These are phyloP conservation scores for Brienomyrus longianalis DNA, from an alignment of 2,113 vertebrate species.

Conservation along the genomic window DNA sequence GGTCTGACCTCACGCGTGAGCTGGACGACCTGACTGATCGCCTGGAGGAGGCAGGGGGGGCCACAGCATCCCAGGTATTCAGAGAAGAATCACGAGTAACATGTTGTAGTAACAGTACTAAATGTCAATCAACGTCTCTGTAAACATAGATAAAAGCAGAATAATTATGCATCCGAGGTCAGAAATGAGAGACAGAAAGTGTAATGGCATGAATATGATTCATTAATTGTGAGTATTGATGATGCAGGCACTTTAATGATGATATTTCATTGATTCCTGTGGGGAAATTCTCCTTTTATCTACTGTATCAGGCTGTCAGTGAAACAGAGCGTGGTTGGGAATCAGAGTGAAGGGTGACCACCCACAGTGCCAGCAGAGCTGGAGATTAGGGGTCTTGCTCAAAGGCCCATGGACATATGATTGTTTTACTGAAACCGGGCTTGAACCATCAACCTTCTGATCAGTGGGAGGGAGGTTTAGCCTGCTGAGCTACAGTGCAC, in stretches of 20 bases:
- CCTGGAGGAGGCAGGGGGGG: conserved; percentile 66
- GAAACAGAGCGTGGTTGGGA: not conserved
- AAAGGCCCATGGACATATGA: not conserved
- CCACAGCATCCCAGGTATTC: conserved; percentile 62
- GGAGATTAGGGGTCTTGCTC: not conserved
- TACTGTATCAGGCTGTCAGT: not conserved
- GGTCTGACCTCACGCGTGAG: conserved; percentile 61
- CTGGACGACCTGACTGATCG: conserved; percentile 66
- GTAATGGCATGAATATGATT: not conserved
- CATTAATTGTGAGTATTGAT: not conserved
- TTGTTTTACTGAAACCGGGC: not conserved
- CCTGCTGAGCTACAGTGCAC: not conserved
- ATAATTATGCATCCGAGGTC: not conserved
- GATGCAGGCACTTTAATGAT: not conserved
- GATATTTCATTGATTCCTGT: not conserved
- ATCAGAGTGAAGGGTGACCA: not conserved
- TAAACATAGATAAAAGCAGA: not conserved
- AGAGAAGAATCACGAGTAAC: not conserved
- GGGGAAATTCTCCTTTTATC: not conserved
- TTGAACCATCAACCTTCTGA: not conserved
- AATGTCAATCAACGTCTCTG: not conserved
- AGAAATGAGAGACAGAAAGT: not conserved
- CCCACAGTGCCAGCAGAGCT: not conserved
- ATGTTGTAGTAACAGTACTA: not conserved
- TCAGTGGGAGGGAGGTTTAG: not conserved